Percentiles rank a stretch among this genome's conserved stretches.
Conservation (phyloP, 2,888 invertebrate genomes). For the Volucella bombylans region DNA sequence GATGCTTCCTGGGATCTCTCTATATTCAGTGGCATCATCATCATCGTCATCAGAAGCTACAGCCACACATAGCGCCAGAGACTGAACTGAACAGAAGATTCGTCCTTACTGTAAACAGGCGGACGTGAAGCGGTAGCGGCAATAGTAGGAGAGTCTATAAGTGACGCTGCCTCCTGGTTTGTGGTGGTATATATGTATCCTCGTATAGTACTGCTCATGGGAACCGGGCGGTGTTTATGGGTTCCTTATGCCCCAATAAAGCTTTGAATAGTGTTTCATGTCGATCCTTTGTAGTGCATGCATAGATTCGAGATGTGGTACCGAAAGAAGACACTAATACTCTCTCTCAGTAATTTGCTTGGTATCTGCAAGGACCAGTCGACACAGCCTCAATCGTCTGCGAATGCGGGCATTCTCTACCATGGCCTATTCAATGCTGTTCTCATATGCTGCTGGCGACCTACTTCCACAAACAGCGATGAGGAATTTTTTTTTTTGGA, state of each 20-base stretch:
- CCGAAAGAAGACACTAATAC: background rate
- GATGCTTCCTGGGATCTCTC: slow-evolving; percentile 36
- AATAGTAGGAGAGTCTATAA: slow-evolving; percentile 23
- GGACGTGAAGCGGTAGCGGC: slow-evolving; percentile 29
- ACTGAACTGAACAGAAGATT: slow-evolving; percentile 29
- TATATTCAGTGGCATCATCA: slow-evolving; percentile 63
- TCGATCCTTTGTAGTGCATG: slow-evolving; percentile 63
- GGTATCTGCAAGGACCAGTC: slow-evolving; percentile 40
- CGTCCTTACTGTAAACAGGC: slow-evolving; percentile 55
- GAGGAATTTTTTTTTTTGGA: slow-evolving; percentile 46
- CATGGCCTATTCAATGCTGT: slow-evolving; percentile 11
- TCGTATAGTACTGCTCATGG: slow-evolving; percentile 42
- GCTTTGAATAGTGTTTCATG: slow-evolving; percentile 49
- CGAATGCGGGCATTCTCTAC: slow-evolving; percentile 51
- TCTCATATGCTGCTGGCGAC: slow-evolving; percentile 60
- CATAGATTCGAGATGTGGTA: slow-evolving; percentile 26
- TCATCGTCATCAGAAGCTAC: slow-evolving; percentile 1
- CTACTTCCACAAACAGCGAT: slow-evolving; percentile 49
- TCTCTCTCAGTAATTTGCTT: slow-evolving; percentile 57
- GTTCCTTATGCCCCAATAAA: slow-evolving; percentile 66
- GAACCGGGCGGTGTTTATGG: slow-evolving; percentile 66
- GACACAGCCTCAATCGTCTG: slow-evolving; percentile 41
- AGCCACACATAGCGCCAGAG: slow-evolving; percentile 2
- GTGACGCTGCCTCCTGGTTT: slow-evolving; percentile 29
- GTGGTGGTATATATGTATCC: slow-evolving; percentile 14